These are phyloP conservation scores for Pseudorhiza aurosa DNA, from an alignment of 30 jellyfish, hydroid and myxozoan genomes.

Conservation along the genomic window DNA sequence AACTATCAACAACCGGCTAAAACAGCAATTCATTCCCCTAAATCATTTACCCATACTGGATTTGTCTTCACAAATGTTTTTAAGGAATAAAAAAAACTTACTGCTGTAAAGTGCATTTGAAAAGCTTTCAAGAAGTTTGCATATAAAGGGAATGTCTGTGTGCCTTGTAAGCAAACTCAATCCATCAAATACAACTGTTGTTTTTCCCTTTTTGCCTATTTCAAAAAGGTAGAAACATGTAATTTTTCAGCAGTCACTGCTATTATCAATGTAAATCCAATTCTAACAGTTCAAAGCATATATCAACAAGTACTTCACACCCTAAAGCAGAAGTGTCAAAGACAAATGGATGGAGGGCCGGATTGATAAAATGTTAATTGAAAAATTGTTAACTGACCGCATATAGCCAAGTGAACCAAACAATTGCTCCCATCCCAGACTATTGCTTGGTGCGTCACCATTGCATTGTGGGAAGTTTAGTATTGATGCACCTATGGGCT, in stretches of 20 bases:
- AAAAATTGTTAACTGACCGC: no score
- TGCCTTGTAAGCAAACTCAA: slow-evolving; percentile 53
- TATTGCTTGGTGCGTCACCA: no score
- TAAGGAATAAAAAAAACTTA: neutral
- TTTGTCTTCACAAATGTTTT: no score
- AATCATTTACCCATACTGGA: no score
- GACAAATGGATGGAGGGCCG: no score
- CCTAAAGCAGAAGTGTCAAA: no score
- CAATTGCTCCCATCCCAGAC: no score
- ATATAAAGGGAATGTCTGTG: slow-evolving; percentile 38
- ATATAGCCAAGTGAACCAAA: no score
- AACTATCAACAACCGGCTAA: neutral
- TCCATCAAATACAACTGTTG: slow-evolving; percentile 65
- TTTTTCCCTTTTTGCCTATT: slow-evolving; percentile 5
- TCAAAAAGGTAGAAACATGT: neutral
- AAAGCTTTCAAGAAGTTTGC: slow-evolving; percentile 31
- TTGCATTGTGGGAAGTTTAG: no score
- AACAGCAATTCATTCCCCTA: neutral
- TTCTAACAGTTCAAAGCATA: neutral
- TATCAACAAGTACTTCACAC: no score
- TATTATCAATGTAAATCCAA: neutral
- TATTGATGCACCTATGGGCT: no score
- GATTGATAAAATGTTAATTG: no score
- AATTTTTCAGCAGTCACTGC: neutral
- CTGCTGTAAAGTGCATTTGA: neutral